phyloP scores from a whole-genome alignment of 1,140 invertebrate species.

The Lepidotrigona ventralis region DNA sequence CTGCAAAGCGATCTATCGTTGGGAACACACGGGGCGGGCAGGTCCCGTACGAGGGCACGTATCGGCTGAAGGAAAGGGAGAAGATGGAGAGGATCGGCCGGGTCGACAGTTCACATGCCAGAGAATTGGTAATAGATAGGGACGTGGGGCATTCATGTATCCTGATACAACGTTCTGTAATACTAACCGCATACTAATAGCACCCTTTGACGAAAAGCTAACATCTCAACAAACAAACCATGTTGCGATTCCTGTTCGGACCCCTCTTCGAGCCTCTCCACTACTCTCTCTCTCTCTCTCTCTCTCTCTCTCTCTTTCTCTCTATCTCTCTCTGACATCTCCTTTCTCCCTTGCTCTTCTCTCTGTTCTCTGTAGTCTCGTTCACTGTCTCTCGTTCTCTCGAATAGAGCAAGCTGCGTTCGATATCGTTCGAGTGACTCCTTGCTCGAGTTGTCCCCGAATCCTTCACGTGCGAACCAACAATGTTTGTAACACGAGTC shows the following conservation, averaged over 20 bases:
- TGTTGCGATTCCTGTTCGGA: constrained; percentile 52
- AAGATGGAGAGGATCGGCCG: constrained; percentile 14
- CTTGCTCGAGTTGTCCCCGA: not conserved
- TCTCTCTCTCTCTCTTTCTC: not conserved
- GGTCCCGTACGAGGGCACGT: not conserved
- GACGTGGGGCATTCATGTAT: constrained; percentile 34
- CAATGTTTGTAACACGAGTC: not conserved
- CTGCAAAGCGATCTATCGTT: constrained; percentile 36
- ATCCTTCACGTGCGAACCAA: not conserved
- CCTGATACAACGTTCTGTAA: constrained; percentile 57
- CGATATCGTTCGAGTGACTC: not conserved
- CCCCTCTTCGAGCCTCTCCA: constrained; percentile 7
- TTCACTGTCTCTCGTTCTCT: not conserved
- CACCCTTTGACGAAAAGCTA: constrained; percentile 74
- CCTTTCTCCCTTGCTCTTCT: not conserved
- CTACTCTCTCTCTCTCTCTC: not conserved
- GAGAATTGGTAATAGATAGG: constrained; percentile 57
- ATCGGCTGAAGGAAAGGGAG: constrained; percentile 5
- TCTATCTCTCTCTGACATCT: not conserved
- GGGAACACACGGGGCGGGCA: constrained; percentile 17
- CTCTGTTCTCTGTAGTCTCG: not conserved
- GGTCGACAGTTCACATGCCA: constrained; percentile 48
- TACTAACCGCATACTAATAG: constrained; percentile 75
- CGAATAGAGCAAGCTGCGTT: not conserved
- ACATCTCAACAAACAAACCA: constrained; percentile 68